Evolutionary conservation across 2,888 invertebrate species (phyloP).

Genomic region (Acanthacorydalis orientalis): DNA sequence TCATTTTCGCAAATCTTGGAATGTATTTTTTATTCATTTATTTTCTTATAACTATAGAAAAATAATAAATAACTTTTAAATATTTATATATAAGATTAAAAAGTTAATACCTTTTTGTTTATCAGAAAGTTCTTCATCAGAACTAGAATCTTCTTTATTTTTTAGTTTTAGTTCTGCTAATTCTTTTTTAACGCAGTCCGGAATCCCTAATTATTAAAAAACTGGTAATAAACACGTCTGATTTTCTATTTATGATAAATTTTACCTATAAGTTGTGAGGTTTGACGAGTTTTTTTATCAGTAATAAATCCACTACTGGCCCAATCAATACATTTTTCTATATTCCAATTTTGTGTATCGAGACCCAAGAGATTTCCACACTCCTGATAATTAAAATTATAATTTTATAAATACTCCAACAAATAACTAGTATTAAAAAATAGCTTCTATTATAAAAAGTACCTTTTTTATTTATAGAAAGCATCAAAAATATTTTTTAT

Average conservation of each 20-base stretch:
- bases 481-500: too few relatives aligned
- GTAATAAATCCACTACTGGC: slow-evolving; percentile 4
- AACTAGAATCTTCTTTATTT: slow-evolving; percentile 2
- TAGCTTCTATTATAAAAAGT: too few relatives aligned
- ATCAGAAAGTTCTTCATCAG: slow-evolving; percentile 1
- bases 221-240: not conserved
- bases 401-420: not conserved
- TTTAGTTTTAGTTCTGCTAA: slow-evolving; percentile 2
- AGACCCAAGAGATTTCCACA: slow-evolving; percentile 1
- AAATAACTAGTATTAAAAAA: too few relatives aligned
- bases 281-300: not conserved
- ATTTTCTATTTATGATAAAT: too few relatives aligned
- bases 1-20: too few relatives aligned
- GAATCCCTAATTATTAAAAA: not conserved
- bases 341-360: slow-evolving; percentile 1
- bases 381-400: slow-evolving; percentile 4
- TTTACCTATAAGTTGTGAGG: not conserved
- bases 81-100: too few relatives aligned
- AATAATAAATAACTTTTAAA: too few relatives aligned
- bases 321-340: slow-evolving; percentile 4
- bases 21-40: too few relatives aligned
- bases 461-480: too few relatives aligned
- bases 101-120: slow-evolving; percentile 5
- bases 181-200: slow-evolving; percentile 5
- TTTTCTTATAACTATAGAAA: too few relatives aligned